Conservation (phyloP, 1,140 invertebrate genomes). For the Aphidius ervi region DNA sequence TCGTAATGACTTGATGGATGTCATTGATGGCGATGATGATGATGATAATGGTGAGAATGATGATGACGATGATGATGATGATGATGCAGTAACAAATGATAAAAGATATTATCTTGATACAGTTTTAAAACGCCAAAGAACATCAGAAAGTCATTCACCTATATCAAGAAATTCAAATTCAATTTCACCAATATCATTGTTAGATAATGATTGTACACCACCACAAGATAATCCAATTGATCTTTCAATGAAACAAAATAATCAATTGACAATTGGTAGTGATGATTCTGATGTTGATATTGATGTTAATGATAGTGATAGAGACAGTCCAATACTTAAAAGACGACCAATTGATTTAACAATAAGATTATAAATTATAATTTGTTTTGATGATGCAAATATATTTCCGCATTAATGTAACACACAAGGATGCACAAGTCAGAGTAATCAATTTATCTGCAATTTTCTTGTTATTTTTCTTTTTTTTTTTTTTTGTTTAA, state of each 20-base stretch:
- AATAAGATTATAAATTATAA: conserved; percentile 41
- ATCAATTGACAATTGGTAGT: conserved; percentile 44
- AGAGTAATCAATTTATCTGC: conserved; percentile 4
- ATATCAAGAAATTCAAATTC: conserved; percentile 31
- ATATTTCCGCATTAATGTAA: not conserved
- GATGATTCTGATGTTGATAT: conserved; percentile 47
- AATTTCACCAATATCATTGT: conserved; percentile 25
- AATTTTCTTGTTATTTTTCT: no score
- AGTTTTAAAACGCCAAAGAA: conserved; percentile 64
- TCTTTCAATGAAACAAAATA: conserved; percentile 59
- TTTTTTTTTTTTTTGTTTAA: conserved; percentile 15
- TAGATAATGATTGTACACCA: conserved; percentile 15
- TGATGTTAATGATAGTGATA: conserved; percentile 49
- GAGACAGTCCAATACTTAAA: conserved; percentile 54
- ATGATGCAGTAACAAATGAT: conserved; percentile 55
- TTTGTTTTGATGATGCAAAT: not conserved
- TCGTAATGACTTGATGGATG: no score
- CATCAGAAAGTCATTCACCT: conserved; percentile 34
- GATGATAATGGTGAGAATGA: conserved; percentile 27
- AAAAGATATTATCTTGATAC: conserved; percentile 70
- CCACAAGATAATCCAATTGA: conserved; percentile 47
- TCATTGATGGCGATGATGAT: conserved; percentile 54
- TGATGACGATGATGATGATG: not conserved
- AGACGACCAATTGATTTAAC: conserved; percentile 64
- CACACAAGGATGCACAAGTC: no score